Base-by-base conservation (phyloP, 2,888 invertebrate genomes). In the Dromius quadrimaculatus region DNA sequence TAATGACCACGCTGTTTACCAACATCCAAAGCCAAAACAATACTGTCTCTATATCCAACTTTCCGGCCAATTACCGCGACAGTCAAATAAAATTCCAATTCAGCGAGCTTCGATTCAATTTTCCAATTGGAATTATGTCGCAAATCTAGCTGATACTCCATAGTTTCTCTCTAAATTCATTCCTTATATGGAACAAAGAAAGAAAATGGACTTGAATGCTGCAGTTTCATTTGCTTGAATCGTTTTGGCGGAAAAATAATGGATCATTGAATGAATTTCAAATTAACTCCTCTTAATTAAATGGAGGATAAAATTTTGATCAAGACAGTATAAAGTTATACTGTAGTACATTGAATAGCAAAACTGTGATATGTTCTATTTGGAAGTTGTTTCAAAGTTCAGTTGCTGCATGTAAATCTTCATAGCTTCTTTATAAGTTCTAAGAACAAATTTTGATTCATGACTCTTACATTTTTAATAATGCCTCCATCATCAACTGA, bases 51-150 rank as follows among this genome's bases (percentile, higher is more conserved):
- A n/a, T n/a, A 54, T 54, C 28, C 43, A 9, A 28, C 28, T 8
- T 6, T 13, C 28, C 23, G 13, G 11, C 28, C 50, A 54, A 54
- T 54, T 54, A 54, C 50, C 28, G 28, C 28, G 1, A 15, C 28
- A 54, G 11, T 28, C 23, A 54, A 28, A 54, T 54, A 54, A 54
- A 54, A 54, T 54, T 54, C 50, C 50, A 28, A 54, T 54, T 11
- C 50, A 54, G 15, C 28, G 50, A 54, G 28, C 50, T 54, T 54
- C 28, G 50, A 54, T 54, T 54, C 50, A 28, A 28, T 54, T 54
- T 54, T 54, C 47, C 50, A 54, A 54, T 54, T 54, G 50, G 28
- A 54, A 54, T 54, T 54, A 54, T 54, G 50, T 54, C 50, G 13
- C 28, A 54, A 54, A 54, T 54, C 28, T 54, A 54, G 13, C 28